phyloP scores from a whole-genome alignment of 1,140 invertebrate genomes.

The Tigriopus japonicus region DNA sequence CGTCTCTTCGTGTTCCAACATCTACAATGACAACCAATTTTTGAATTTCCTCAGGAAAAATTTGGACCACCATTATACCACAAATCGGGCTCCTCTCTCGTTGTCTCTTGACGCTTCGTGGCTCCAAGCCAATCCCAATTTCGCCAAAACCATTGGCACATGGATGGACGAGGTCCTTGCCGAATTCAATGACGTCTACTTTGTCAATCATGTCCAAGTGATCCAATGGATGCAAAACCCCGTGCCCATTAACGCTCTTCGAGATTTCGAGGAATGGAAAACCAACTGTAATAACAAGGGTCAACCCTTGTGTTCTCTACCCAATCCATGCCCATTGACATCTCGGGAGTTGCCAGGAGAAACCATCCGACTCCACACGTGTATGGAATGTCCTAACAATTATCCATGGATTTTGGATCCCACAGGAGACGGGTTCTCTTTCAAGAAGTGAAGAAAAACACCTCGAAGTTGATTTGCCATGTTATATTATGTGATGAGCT shows the following conservation, averaged over 20 bases:
- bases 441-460: slow-evolving; percentile 9
- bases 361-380: slow-evolving; percentile 75
- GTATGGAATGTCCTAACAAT: slow-evolving; percentile 84
- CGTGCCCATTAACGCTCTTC: slow-evolving; percentile 24
- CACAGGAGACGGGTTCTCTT: slow-evolving; percentile 74
- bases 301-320: slow-evolving; percentile 19
- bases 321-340: slow-evolving; percentile 19
- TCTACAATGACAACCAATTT: slow-evolving; percentile 16
- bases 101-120: slow-evolving; percentile 24
- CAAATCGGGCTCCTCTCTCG: slow-evolving; percentile 23
- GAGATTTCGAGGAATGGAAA: slow-evolving; percentile 28
- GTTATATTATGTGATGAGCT: too few species aligned
- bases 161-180: slow-evolving; percentile 23
- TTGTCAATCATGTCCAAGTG: slow-evolving; percentile 24
- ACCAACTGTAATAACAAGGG: slow-evolving; percentile 18
- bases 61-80: slow-evolving; percentile 24
- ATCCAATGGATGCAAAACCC: slow-evolving; percentile 27
- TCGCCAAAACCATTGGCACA: slow-evolving; percentile 21
- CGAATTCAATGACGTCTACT: slow-evolving; percentile 24
- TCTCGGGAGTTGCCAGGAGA: slow-evolving; percentile 59
- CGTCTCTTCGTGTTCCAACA: slow-evolving; percentile 23
- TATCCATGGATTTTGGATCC: slow-evolving; percentile 88
- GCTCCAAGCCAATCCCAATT: slow-evolving; percentile 22
- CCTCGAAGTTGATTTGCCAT: too few species aligned
- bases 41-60: slow-evolving; percentile 23